phyloP scores from a whole-genome alignment of 2,113 vertebrate species.

The Callithrix jacchus region DNA sequence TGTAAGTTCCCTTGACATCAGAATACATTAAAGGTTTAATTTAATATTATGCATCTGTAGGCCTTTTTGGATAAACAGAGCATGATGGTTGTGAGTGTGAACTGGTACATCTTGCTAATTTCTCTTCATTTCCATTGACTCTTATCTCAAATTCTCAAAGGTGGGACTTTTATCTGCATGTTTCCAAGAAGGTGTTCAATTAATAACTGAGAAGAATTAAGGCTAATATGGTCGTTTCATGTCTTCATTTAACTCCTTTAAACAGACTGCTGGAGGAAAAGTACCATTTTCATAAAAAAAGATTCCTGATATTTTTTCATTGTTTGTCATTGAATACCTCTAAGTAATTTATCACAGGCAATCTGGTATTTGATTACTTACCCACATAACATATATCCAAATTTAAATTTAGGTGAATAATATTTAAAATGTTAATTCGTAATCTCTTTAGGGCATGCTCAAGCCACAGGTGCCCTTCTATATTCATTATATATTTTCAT shows the following conservation, averaged over 20 bases:
- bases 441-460: not conserved
- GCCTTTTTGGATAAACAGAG: slow-evolving; percentile 72
- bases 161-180: slow-evolving; percentile 73
- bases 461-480: not conserved
- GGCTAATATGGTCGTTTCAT: slow-evolving; percentile 76
- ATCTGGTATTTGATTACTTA: slow-evolving; percentile 16
- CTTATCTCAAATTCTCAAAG: slow-evolving; percentile 76
- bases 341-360: slow-evolving; percentile 67
- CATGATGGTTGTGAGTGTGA: slow-evolving; percentile 61
- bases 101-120: slow-evolving; percentile 72
- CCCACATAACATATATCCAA: not conserved
- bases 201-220: slow-evolving; percentile 78
- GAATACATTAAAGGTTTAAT: slow-evolving; percentile 34
- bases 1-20: slow-evolving; percentile 65
- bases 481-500: not conserved
- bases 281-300: slow-evolving; percentile 68
- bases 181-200: slow-evolving; percentile 82
- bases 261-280: slow-evolving; percentile 9
- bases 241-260: slow-evolving; percentile 80
- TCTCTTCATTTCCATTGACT: slow-evolving; percentile 69
- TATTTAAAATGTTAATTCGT: not conserved
- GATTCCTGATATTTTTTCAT: slow-evolving; percentile 48
- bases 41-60: slow-evolving; percentile 25
- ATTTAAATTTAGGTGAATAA: slow-evolving; percentile 28
- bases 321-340: slow-evolving; percentile 68